phyloP scores from a whole-genome alignment of 2,113 vertebrate genomes.

The Aldabrachelys gigantea region DNA sequence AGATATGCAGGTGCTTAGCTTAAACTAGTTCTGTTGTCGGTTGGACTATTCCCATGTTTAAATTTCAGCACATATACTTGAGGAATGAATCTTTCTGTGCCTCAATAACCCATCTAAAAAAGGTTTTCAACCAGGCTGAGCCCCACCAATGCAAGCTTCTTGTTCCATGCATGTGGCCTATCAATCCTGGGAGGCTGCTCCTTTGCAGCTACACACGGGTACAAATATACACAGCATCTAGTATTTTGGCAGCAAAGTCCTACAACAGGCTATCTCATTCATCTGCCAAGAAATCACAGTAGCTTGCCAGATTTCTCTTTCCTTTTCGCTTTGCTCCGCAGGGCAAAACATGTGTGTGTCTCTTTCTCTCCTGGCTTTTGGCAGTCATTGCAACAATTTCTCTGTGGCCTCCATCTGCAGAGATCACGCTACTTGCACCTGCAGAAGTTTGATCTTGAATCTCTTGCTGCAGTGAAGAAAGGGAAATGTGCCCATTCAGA shows the following conservation, averaged over 20 bases:
- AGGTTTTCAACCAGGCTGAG: neutral
- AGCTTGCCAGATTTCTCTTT: neutral
- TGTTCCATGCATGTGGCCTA: neutral
- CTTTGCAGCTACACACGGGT: neutral
- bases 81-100: neutral
- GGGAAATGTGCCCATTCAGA: neutral
- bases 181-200: accelerated
- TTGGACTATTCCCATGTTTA: neutral
- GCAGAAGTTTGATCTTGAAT: neutral
- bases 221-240: neutral
- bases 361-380: neutral
- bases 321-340: neutral
- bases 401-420: neutral
- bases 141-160: neutral
- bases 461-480: neutral
- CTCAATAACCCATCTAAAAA: neutral
- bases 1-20: neutral
- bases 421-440: neutral
- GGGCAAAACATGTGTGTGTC: neutral
- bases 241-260: neutral
- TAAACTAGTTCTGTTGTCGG: neutral
- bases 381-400: neutral
- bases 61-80: neutral
- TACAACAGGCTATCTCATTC: neutral
- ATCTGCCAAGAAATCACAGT: neutral